phyloP scores from a whole-genome alignment of 2,797 vertebrate species.

The Alectoris magna region DNA sequence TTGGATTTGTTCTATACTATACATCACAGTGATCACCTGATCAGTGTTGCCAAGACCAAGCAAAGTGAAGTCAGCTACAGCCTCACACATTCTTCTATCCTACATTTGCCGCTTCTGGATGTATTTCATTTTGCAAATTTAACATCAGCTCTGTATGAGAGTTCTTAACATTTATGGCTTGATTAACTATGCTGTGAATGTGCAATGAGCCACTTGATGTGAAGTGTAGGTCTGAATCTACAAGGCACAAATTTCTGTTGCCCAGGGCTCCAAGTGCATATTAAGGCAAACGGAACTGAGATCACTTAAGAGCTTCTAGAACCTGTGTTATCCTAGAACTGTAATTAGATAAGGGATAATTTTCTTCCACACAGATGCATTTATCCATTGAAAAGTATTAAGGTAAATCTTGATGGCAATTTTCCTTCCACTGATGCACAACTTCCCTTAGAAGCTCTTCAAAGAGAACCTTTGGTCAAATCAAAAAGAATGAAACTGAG shows the following conservation, averaged over 20 bases:
- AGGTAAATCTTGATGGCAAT: slow-evolving; percentile 15
- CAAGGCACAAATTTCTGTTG: neutral
- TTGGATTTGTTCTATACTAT: rapidly evolving
- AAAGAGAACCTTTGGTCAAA: neutral
- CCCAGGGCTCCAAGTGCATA: neutral
- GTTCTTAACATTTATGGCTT: neutral
- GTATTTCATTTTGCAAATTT: neutral
- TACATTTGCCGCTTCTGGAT: neutral
- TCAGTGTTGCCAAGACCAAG: neutral
- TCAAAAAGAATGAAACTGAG: neutral
- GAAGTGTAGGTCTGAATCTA: neutral
- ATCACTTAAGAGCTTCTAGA: slow-evolving; percentile 1
- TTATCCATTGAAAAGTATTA: neutral
- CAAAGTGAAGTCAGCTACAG: neutral
- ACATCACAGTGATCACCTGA: neutral
- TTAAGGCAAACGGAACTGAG: neutral
- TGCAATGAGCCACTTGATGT: neutral
- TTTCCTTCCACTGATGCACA: neutral
- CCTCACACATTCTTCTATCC: neutral
- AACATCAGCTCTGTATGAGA: neutral
- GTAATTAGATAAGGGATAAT: slow-evolving; percentile 32
- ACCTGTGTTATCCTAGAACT: slow-evolving; percentile 17
- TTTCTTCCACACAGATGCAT: neutral
- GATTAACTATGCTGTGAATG: neutral
- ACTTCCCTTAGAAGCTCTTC: neutral